Evolutionary conservation across 2,888 invertebrate species (phyloP), one percentile per base, ranked within the genome.

Genomic region (Drosophila mimetica): DNA sequence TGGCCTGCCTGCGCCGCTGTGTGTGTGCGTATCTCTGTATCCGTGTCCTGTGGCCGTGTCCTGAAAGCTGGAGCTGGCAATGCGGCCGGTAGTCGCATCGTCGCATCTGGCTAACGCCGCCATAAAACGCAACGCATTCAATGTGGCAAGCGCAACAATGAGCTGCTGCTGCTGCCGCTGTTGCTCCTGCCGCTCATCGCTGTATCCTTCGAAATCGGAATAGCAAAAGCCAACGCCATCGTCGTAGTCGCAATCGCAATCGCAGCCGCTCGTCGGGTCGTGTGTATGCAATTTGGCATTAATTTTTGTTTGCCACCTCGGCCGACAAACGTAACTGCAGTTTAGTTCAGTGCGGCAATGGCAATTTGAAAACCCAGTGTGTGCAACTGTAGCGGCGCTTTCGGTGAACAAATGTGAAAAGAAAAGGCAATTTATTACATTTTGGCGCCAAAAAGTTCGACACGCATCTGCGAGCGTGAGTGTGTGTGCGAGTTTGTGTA

Each of bases 61-160:
- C 57, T 77, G 86, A 74, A 74, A 42, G 77, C 76, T 74, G 59
- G 80, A 73, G 75, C 73, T 71, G 69, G 71, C 84, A 72, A 75
- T 76, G 81, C 88, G 88, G 87, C 88, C 85, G 88, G 88, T 88
- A 85, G 85, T 86, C 82, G 88, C 82, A 83, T 83, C 86, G 88
- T 78, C 82, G 82, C 82, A 83, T 83, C 86, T 80, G 84, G 78
- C 88, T 78, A 80, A 86, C 84, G 84, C 84, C 84, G 83, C 84
- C 86, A 88, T 85, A 85, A 61, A 70, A 85, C 84, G 88, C 87
- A 87, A 82, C 83, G 87, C 88, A 88, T 86, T 86, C 85, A 86
- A 88, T 86, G 88, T 87, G 88, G 85, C 82, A 88, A 88, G 85
- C 85, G 85, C 88, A 86, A 86, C 85, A 86, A 86, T 86, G 85